These are phyloP conservation scores for Sphaerolaimus hirsutus DNA, from an alignment of 2,888 invertebrate species.

Conservation along the genomic window DNA sequence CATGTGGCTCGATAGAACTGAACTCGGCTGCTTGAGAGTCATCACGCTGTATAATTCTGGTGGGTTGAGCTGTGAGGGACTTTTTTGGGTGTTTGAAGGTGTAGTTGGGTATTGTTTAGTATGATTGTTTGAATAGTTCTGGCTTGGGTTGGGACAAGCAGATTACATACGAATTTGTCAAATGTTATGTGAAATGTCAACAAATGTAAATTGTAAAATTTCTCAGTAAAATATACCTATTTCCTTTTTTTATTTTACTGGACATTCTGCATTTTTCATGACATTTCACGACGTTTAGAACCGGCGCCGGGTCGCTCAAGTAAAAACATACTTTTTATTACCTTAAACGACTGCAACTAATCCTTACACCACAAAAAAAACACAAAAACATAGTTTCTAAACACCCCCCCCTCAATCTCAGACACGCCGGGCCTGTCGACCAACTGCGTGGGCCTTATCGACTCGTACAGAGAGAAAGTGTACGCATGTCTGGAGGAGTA, in stretches of 20 bases:
- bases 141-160: too few species aligned
- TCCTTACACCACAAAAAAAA: too few species aligned
- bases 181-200: too few species aligned
- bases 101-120: background rate
- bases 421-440: background rate
- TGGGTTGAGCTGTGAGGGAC: conserved; percentile 22
- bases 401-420: background rate
- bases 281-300: too few species aligned
- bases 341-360: too few species aligned
- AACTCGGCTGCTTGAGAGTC: conserved; percentile 71
- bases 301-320: too few species aligned
- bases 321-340: too few species aligned
- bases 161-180: too few species aligned
- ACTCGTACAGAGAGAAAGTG: conserved; percentile 36
- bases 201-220: background rate
- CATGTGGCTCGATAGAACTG: conserved; percentile 70
- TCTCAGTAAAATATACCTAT: background rate
- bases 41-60: conserved; percentile 87
- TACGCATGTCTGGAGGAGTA: conserved; percentile 85
- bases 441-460: background rate
- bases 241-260: background rate
- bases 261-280: too few species aligned
- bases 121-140: too few species aligned
- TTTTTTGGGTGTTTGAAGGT: background rate
- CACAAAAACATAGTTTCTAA: background rate